Evolutionary conservation across 2,888 invertebrate species (phyloP).

Genomic region (Aphidoletes aphidimyza): DNA sequence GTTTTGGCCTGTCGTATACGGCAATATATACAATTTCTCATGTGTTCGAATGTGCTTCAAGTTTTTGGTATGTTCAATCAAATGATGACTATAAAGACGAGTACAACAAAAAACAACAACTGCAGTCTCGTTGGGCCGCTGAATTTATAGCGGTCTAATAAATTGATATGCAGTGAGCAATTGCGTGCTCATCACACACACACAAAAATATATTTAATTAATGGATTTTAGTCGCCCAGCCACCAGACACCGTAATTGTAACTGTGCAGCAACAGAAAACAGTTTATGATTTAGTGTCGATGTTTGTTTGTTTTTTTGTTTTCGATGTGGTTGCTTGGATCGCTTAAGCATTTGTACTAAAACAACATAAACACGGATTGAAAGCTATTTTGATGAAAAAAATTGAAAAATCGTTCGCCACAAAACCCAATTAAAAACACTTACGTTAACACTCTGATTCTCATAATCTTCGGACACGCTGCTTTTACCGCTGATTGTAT

Average conservation of each 20-base stretch:
- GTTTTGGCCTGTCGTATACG: neutral
- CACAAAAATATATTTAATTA: conserved; percentile 53
- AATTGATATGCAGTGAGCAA: conserved; percentile 18
- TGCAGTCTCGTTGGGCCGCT: neutral
- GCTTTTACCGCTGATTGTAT: conserved; percentile 71
- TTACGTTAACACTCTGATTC: conserved; percentile 73
- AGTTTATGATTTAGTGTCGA: neutral
- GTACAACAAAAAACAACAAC: neutral
- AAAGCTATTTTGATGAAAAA: neutral
- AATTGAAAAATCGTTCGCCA: conserved; percentile 24
- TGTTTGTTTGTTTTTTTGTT: too few relatives aligned
- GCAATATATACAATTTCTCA: neutral
- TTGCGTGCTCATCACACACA: neutral
- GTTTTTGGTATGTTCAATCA: conserved; percentile 10
- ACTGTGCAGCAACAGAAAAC: neutral
- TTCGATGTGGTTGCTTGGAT: too few relatives aligned
- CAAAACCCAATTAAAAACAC: conserved; percentile 60
- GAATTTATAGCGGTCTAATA: conserved; percentile 50
- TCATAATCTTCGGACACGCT: conserved; percentile 75
- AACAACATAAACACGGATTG: neutral
- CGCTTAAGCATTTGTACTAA: too few relatives aligned
- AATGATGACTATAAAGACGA: neutral
- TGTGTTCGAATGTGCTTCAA: neutral
- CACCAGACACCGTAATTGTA: conserved; percentile 50
- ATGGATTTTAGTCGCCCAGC: conserved; percentile 31